Percentiles rank a stretch among this genome's conserved stretches.
These are phyloP conservation scores for Camptogramma bilineatum DNA, from an alignment of 2,888 invertebrate genomes.

Conservation along the genomic window DNA sequence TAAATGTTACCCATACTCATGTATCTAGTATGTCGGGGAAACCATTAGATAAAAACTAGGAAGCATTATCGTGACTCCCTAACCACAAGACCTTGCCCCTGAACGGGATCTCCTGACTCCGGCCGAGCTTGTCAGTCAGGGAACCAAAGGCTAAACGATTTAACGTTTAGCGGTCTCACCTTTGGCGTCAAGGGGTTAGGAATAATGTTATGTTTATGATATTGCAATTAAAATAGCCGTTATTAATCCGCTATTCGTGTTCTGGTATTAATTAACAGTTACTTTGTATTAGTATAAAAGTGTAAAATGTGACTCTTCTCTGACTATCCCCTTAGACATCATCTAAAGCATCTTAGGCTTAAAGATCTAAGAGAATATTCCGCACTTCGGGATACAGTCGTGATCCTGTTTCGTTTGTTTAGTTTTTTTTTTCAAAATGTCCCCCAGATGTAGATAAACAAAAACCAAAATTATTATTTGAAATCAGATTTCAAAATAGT, in stretches of 20 bases:
- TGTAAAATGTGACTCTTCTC: too few relatives aligned
- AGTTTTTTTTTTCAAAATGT: too few relatives aligned
- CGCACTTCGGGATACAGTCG: too few relatives aligned
- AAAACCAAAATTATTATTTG: too few relatives aligned
- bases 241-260: neutral
- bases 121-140: slow-evolving; percentile 2
- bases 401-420: too few relatives aligned
- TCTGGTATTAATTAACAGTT: neutral
- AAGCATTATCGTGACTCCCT: neutral
- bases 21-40: neutral
- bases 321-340: too few relatives aligned
- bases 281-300: too few relatives aligned
- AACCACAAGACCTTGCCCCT: slow-evolving; percentile 4
- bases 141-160: slow-evolving; percentile 30
- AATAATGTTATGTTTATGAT: slow-evolving; percentile 34
- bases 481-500: too few relatives aligned
- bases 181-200: slow-evolving; percentile 32
- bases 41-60: neutral
- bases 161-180: slow-evolving; percentile 26
- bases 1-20: too few relatives aligned
- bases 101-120: neutral
- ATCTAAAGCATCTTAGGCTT: too few relatives aligned
- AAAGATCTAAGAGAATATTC: too few relatives aligned
- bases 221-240: slow-evolving; percentile 22
- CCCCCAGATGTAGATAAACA: too few relatives aligned